Conservation (phyloP, 2,113 vertebrate genomes). For the Alligator mississippiensis region DNA sequence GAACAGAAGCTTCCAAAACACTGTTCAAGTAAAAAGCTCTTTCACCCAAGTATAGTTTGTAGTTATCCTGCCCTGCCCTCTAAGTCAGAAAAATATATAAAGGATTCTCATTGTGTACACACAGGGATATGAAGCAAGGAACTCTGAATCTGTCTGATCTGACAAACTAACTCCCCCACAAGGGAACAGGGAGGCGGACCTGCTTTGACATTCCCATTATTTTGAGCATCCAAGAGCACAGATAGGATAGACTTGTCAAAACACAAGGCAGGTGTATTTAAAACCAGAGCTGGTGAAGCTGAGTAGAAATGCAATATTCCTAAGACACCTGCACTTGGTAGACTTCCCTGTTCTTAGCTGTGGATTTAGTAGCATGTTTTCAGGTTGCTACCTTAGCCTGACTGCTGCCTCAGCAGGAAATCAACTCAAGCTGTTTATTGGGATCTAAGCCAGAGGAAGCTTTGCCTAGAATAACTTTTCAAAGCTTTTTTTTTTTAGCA, state of each 20-base stretch:
- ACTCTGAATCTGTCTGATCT: not conserved
- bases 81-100: not conserved
- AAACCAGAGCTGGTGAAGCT: not conserved
- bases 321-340: not conserved
- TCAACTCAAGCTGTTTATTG: not conserved
- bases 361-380: not conserved
- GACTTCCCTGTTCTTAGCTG: not conserved
- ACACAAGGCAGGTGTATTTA: not conserved
- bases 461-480: not conserved
- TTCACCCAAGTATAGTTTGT: not conserved
- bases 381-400: not conserved
- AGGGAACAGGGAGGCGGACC: not conserved
- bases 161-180: not conserved
- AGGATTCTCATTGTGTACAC: not conserved
- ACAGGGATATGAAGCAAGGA: not conserved
- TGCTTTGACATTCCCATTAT: not conserved
- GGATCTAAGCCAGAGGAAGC: not conserved
- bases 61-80: not conserved
- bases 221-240: accelerated
- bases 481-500: no score
- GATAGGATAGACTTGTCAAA: not conserved
- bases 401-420: not conserved
- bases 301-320: not conserved
- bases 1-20: not conserved
- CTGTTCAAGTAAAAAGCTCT: not conserved